Evolutionary conservation across 2,888 invertebrate species (phyloP), one percentile per base, ranked within the genome.

Genomic region (Shargacucullia verbasci): DNA sequence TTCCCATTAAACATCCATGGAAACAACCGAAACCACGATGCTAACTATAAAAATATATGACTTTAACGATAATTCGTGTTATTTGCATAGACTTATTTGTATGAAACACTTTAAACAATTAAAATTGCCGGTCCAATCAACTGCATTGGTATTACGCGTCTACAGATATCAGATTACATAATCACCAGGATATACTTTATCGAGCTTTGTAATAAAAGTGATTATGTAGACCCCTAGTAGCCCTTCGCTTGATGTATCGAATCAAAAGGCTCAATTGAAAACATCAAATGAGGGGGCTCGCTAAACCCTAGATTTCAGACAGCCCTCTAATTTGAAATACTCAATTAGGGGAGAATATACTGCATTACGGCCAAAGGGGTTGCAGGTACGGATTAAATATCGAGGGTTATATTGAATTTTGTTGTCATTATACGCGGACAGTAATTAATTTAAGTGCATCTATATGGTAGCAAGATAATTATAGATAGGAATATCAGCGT

Each of bases 271-370:
- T 37, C 12, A 45, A 64, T 70, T 57, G 34, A 39, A 38, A 38
- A 41, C 35, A 65, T 71, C 45, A 14, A 61, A 61, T 59, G 14
- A 53, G 33, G 38, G 27, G 34, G 15, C 40, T 40, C 35, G 15
- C 44, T 35, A 58, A 45, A 15, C 40, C 37, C 45, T 65, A 53
- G 46, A 46, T 43, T 50, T 45, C 1, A 20, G 25, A n/a, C 45
- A 40, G 38, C 35, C 25, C 53, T 47, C 29, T 50, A 39, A 56
- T 65, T 71, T 40, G 13, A 33, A 25, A 50, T 43, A 35, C 33
- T 41, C 35, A 49, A 53, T 58, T 54, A 53, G 7, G 12, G n/a
- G 27, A 20, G 44, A 11, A 13, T 6, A 37, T 33, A 44, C 0
- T 64, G 48, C 38, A 44, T 39, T 15, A 11, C 4, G 3, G 9